Evolutionary conservation across 2,113 vertebrate species (phyloP), one percentile per base, ranked within the genome.

Genomic region (Eolophus roseicapilla): DNA sequence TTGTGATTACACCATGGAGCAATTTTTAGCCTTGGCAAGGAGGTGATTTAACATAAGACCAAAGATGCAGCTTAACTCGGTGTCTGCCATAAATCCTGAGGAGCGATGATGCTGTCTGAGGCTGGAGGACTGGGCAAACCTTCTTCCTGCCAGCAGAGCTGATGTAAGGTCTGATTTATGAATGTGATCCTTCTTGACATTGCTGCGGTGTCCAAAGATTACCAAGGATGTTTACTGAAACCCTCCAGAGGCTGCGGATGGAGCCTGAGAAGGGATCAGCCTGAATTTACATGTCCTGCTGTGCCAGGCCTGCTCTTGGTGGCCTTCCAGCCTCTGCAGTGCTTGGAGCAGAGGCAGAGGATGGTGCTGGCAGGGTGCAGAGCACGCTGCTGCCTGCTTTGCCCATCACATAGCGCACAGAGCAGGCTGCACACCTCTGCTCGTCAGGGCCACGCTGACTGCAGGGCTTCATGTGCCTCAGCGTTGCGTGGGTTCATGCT

Each of bases 1-100:
- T 90, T 84, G 77, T 67, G 88, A 96, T 96, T 94, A 92, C 77
- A 68, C 62, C 83, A 76, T 1, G 18, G 62, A 94, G 92, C 84
- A 89, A 92, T 96, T 95, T 96, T 96, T 97, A 96, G 95, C 96
- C 77, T 97, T 96, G 96, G 96, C 95, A 93, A 25, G 93, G 29
- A 69, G 77, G 37, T 62, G 86, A 69, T 73, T 92, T 89, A 91
- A 27, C 81, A 17, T n/a, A 7, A 93, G 74, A 82, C 35, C 65
- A 46, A 69, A 76, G 92, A 64, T 73, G 77, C 77, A 76, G 88
- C 65, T 96, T 76, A 71, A 62, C 52, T 44, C 17, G 0, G 79
- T 29, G 86, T 69, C 86, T 95, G 10, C 69, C 47, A 47, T 88
- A 83, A 91, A 93, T 91, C 77, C 89, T 73, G 95, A 21, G 90